A percentile compares a stretch with the other conserved stretches of the same genome.
These are phyloP conservation scores for rabbit (Oryctolagus cuniculus) DNA, from an alignment of 2,113 vertebrate species.

Conservation along the genomic window mOryCun1.1 NC_091435.1:144787001-144787500, in stretches of 20 bases:
- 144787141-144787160: conserved; percentile 17
- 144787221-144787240: not conserved
- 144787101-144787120: conserved; percentile 31
- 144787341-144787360: conserved; percentile 1
- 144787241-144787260: not conserved
- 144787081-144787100: conserved; percentile 19
- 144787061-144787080: not conserved
- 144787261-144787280: not conserved
- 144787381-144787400: not conserved
- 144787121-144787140: not conserved
- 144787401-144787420: not conserved
- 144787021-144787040: conserved; percentile 36
- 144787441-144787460: not conserved
- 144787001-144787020: conserved; percentile 40
- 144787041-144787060: conserved; percentile 33
- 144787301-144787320: conserved; percentile 47
- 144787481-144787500: not conserved
- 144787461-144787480: not conserved
- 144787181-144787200: not conserved
- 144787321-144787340: conserved; percentile 44
- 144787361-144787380: conserved; percentile 46
- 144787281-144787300: not conserved
- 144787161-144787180: conserved; percentile 2
- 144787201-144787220: conserved; percentile 18
- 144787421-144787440: conserved; percentile 4